Evolutionary conservation across 2,797 vertebrate species (phyloP), one percentile per base, ranked within the genome.

Genomic region (Xenentodon cancila): DNA sequence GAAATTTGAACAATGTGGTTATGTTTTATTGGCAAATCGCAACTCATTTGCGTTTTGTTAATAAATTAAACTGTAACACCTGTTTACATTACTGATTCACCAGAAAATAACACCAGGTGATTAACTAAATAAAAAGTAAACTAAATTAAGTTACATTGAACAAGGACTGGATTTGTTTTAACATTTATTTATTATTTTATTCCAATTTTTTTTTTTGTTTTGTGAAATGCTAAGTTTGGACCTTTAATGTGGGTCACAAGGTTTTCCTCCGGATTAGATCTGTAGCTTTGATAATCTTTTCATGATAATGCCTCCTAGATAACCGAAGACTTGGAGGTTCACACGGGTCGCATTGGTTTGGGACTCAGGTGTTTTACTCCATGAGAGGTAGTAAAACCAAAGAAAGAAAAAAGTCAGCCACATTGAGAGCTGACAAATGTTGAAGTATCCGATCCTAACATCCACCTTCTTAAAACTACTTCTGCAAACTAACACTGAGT

Each of bases 331-430:
- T 64, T 63, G 53, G 34, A 57, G 51, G 37, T 34, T 58, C 21
- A 50, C 37, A 49, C 49, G 51, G 37, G 30, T 58, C 19, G 47
- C 37, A 49, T 52, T 73, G 13, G 0, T 50, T 55, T 48, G 18
- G 67, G 68, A 79, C 71, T 79, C 79, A 74, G 66, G 9, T 46
- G 40, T 68, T 60, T 77, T 48, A 64, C 74, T 66, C 52, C 30
- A 9, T n/a, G 7, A 64, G 52, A 51, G 12, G 34, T 13, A 37
- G 34, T 4, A 17, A 27, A 21, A 49, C 43, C 27, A n/a, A 19
- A 5, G 45, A 40, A 51, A 0, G 0, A 40, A 12, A 47, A 3
- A 46, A 49, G 34, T 13, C 12, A 1, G 9, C 5, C 30, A 30
- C 30, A 30, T 8, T 30, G 30, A 30, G 30, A 30, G 12, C 2